Conservation (phyloP, 2,113 vertebrate genomes). For the Coryphaenoides rupestris region DNA sequence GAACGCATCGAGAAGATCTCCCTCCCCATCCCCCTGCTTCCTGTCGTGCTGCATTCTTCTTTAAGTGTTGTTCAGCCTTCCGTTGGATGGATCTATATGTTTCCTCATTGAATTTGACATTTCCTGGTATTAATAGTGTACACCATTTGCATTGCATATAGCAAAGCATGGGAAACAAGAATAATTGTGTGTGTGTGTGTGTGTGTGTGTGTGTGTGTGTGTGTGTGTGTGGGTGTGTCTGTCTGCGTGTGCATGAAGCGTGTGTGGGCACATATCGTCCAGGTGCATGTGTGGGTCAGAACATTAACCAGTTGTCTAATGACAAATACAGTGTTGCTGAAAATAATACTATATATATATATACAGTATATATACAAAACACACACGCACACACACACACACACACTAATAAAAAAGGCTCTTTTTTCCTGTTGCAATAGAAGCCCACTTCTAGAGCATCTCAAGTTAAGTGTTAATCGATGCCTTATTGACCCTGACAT, state of each 20-base stretch:
- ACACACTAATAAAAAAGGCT: background rate
- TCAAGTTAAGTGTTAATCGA: constrained; percentile 51
- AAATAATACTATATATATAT: too few species aligned
- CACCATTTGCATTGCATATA: constrained; percentile 4
- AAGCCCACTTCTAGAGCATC: constrained; percentile 16
- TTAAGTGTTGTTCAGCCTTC: constrained; percentile 37
- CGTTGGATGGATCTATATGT: constrained; percentile 28
- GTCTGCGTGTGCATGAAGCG: too few species aligned
- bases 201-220: too few species aligned
- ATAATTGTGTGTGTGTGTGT: background rate
- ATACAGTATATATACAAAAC: too few species aligned
- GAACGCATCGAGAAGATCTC: constrained; percentile 21
- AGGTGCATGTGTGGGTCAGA: too few species aligned
- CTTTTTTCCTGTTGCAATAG: constrained; percentile 24
- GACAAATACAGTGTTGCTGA: too few species aligned
- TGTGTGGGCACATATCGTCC: too few species aligned
- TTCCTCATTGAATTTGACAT: constrained; percentile 24
- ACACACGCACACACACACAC: constrained; percentile 34
- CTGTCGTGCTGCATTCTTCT: constrained; percentile 16
- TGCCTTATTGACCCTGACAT: constrained; percentile 46
- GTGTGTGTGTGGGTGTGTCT: too few species aligned
- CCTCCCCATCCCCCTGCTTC: background rate
- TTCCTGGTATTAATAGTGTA: constrained; percentile 16
- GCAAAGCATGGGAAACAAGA: background rate
- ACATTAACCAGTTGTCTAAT: too few species aligned